Evolutionary conservation across 2,113 vertebrate genomes (phyloP).

Genomic region (Tyrannus savana): DNA sequence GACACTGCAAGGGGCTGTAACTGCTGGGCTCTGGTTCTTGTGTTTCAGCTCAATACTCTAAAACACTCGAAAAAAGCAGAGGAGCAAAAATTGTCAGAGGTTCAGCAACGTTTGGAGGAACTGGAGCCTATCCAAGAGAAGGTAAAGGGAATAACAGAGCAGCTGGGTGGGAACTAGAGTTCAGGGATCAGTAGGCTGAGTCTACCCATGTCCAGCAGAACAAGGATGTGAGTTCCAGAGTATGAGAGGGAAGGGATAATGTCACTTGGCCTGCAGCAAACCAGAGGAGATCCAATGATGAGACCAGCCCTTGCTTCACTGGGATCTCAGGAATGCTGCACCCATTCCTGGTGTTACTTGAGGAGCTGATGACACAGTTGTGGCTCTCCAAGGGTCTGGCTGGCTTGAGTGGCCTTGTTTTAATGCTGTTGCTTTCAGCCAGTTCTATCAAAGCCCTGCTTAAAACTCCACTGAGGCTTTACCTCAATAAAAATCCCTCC

Average conservation of each 20-base stretch:
- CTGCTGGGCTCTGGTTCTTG: background rate
- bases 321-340: background rate
- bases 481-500: background rate
- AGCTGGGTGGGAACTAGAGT: background rate
- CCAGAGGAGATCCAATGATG: background rate
- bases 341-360: background rate
- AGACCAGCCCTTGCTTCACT: background rate
- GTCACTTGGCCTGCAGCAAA: background rate
- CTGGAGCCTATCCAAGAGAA: constrained; percentile 75
- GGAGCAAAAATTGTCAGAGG: constrained; percentile 66
- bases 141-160: constrained; percentile 57
- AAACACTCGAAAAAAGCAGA: constrained; percentile 74
- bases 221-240: background rate
- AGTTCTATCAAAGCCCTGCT: background rate
- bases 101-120: constrained; percentile 73
- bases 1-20: background rate
- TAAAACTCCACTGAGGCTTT: background rate
- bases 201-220: background rate
- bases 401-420: background rate
- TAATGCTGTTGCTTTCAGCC: background rate
- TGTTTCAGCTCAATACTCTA: constrained; percentile 64
- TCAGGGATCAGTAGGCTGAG: background rate
- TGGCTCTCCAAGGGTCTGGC: background rate
- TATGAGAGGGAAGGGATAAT: background rate
- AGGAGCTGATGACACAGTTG: background rate